A percentile compares a stretch with the other conserved stretches of the same genome.
Conservation (phyloP, 2,113 vertebrate species). For the Perca flavescens region DNA sequence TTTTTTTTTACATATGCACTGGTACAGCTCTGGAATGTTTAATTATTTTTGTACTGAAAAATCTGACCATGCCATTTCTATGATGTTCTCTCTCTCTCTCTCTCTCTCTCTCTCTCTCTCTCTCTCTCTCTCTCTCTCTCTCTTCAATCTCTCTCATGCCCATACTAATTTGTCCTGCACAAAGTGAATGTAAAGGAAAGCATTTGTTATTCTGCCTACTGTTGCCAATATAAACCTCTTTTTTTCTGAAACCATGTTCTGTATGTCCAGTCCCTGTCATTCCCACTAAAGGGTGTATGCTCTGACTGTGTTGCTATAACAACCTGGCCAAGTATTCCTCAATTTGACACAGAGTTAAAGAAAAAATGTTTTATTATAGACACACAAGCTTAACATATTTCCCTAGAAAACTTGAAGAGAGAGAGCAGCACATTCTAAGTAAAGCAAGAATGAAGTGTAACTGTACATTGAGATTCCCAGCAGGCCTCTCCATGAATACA, state of each 20-base stretch:
- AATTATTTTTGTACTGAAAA: conserved; percentile 46
- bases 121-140: conserved; percentile 7
- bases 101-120: conserved; percentile 6
- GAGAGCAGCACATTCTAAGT: conserved; percentile 31
- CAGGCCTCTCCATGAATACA: conserved; percentile 56
- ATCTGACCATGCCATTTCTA: not conserved
- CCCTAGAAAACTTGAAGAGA: not conserved
- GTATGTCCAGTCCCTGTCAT: conserved; percentile 50
- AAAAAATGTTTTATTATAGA: conserved; percentile 31
- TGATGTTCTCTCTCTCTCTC: not conserved
- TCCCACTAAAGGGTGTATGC: conserved; percentile 53
- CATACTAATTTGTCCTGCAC: conserved; percentile 72
- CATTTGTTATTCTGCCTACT: conserved; percentile 23
- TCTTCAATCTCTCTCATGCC: conserved; percentile 29
- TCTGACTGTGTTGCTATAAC: conserved; percentile 69
- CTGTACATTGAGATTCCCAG: conserved; percentile 51
- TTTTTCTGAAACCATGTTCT: conserved; percentile 45
- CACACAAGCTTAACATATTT: conserved; percentile 16
- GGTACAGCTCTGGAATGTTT: not conserved
- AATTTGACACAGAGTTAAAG: conserved; percentile 52
- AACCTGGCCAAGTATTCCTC: conserved; percentile 67
- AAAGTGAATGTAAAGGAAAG: conserved; percentile 69
- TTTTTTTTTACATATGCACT: not conserved
- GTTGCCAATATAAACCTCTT: conserved; percentile 46
- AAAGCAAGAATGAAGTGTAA: conserved; percentile 13